phyloP scores from a whole-genome alignment of 1,140 invertebrate genomes.

The Drosophila watanabei region DNA sequence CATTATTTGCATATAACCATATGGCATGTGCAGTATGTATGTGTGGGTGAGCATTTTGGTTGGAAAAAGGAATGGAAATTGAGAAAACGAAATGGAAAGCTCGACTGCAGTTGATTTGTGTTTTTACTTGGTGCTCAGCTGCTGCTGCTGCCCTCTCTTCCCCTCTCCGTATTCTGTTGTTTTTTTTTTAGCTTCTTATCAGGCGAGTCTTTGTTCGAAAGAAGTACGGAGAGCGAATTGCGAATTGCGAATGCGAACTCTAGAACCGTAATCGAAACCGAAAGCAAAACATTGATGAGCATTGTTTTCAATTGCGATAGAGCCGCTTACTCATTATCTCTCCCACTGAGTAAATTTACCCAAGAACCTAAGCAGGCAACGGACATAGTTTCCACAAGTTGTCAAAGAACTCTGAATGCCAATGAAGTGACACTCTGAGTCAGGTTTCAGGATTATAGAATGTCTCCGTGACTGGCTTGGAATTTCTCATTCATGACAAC shows the following conservation, averaged over 20 bases:
- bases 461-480: not conserved
- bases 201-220: constrained; percentile 30
- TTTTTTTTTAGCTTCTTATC: constrained; percentile 50
- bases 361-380: constrained; percentile 17
- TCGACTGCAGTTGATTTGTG: constrained; percentile 63
- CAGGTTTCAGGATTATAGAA: constrained; percentile 12
- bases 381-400: not conserved
- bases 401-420: no score
- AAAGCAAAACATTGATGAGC: constrained; percentile 42
- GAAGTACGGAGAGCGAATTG: constrained; percentile 25
- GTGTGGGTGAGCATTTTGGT: constrained; percentile 28
- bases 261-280: constrained; percentile 42
- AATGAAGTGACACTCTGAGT: not conserved
- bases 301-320: constrained; percentile 40
- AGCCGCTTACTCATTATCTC: constrained; percentile 40
- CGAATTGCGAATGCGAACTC: constrained; percentile 17
- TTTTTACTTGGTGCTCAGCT: constrained; percentile 55
- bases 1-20: constrained; percentile 52
- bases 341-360: constrained; percentile 5
- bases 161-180: constrained; percentile 13
- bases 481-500: constrained; percentile 13
- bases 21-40: constrained; percentile 16
- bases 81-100: constrained; percentile 67
- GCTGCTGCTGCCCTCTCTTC: constrained; percentile 11
- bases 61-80: constrained; percentile 56